Conservation (phyloP, 2,113 vertebrate species). For the Pionites leucogaster region DNA sequence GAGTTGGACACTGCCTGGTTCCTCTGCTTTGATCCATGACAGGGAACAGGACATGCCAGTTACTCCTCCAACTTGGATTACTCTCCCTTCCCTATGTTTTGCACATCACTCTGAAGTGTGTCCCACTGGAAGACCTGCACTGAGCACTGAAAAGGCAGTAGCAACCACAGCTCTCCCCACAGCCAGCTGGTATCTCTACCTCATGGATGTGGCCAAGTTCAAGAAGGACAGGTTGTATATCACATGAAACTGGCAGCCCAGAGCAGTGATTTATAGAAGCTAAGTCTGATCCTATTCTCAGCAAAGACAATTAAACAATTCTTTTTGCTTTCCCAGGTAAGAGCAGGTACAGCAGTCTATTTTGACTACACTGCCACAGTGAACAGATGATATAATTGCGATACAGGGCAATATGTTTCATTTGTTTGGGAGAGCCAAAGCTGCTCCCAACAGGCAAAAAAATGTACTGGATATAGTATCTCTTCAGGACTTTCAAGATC, state of each 20-base stretch:
- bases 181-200: neutral
- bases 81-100: neutral
- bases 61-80: neutral
- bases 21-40: neutral
- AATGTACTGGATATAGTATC: neutral
- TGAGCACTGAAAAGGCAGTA: neutral
- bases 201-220: neutral
- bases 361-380: neutral
- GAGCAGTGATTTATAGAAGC: neutral
- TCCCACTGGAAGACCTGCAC: neutral
- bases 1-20: neutral
- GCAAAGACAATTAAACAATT: neutral
- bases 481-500: neutral
- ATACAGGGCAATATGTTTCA: neutral
- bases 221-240: fast-evolving
- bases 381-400: neutral
- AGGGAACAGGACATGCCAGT: neutral
- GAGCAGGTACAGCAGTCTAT: neutral
- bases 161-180: neutral
- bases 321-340: neutral
- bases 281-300: neutral
- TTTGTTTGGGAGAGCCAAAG: neutral
- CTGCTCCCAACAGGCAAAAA: neutral
- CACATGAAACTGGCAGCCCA: neutral
- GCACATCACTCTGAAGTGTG: neutral